A percentile compares a stretch with the other conserved stretches of the same genome.
Conservation (phyloP, 2,113 vertebrate species). For the Maccullochella peelii region DNA sequence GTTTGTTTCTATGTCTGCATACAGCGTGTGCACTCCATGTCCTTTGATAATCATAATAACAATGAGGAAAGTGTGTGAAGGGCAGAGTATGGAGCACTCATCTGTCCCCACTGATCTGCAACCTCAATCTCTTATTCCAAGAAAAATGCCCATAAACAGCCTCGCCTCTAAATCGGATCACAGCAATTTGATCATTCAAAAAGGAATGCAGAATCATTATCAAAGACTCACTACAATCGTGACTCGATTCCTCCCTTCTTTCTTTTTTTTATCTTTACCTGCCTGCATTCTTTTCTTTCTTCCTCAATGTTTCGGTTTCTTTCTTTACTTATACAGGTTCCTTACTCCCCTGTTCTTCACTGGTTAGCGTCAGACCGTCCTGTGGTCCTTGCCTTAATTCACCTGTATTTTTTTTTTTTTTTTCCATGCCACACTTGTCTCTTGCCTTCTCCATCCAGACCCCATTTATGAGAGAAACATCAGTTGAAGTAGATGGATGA, state of each 20-base stretch:
- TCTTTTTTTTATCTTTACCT: neutral
- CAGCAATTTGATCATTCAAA: conserved; percentile 25
- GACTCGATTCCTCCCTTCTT: neutral
- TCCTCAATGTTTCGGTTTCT: neutral
- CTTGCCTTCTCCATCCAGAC: neutral
- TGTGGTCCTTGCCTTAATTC: neutral
- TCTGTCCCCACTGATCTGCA: conserved; percentile 34
- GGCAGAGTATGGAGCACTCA: conserved; percentile 23
- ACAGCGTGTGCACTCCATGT: neutral
- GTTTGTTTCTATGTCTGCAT: neutral
- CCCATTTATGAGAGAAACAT: neutral
- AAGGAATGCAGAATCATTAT: conserved; percentile 33
- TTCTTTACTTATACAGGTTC: neutral
- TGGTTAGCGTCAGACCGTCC: neutral
- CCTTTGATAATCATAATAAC: conserved; percentile 32
- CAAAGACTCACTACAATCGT: conserved; percentile 10
- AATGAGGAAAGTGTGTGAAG: conserved; percentile 37
- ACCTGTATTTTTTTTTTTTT: neutral
- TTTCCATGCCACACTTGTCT: neutral
- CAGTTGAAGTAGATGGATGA: neutral
- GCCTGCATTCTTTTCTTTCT: neutral
- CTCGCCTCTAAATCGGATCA: conserved; percentile 41
- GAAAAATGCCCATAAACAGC: conserved; percentile 55
- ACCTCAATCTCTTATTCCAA: conserved; percentile 59
- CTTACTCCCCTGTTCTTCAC: neutral